Conservation (phyloP, 2,888 invertebrate species). For the Muscina levida region DNA sequence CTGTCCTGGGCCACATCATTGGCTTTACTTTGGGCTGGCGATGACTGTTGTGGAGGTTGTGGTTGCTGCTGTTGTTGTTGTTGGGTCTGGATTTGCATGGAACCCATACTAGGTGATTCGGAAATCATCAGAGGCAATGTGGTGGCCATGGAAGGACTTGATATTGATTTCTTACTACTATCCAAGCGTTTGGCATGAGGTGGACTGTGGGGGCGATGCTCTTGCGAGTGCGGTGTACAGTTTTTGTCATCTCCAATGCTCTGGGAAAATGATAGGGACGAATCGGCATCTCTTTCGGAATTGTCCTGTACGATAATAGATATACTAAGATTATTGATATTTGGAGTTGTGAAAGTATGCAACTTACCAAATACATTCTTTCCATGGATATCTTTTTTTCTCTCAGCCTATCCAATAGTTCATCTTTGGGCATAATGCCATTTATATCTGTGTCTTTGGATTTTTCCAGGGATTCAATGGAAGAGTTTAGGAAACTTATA, state of each 20-base stretch:
- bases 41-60: slow-evolving; percentile 55
- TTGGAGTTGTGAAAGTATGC: too few species aligned
- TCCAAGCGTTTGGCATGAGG: slow-evolving; percentile 74
- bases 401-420: slow-evolving; percentile 83
- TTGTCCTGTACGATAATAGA: slow-evolving; percentile 75
- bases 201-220: slow-evolving; percentile 69
- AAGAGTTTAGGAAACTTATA: slow-evolving; percentile 86
- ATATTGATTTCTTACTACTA: slow-evolving; percentile 79
- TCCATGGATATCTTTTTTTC: slow-evolving; percentile 83
- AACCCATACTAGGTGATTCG: slow-evolving; percentile 79
- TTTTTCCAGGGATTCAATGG: slow-evolving; percentile 83
- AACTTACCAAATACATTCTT: slow-evolving; percentile 75
- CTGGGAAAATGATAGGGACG: slow-evolving; percentile 77
- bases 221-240: slow-evolving; percentile 65
- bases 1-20: slow-evolving; percentile 78
- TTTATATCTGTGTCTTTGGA: slow-evolving; percentile 78
- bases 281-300: slow-evolving; percentile 76
- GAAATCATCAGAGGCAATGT: slow-evolving; percentile 74
- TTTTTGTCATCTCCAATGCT: slow-evolving; percentile 73
- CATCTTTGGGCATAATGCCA: slow-evolving; percentile 81
- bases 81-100: slow-evolving; percentile 71
- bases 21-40: slow-evolving; percentile 67
- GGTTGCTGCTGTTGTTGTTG: slow-evolving; percentile 71
- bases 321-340: too few species aligned
- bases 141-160: slow-evolving; percentile 78